These are phyloP conservation scores for Rhinolophus ferrumequinum DNA, from an alignment of 2,113 vertebrate species.

Conservation along the genomic window DNA sequence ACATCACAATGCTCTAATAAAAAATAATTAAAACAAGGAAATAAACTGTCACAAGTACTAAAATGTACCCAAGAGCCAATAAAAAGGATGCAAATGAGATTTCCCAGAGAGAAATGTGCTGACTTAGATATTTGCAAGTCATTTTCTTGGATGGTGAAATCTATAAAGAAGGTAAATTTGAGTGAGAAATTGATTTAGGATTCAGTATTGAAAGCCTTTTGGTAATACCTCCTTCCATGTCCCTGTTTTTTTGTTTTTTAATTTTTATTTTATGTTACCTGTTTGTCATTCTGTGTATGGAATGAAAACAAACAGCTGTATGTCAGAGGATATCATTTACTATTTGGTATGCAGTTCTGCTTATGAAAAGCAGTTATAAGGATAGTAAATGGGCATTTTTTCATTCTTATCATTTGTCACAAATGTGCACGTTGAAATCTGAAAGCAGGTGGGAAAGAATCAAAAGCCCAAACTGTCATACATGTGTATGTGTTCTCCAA, in stretches of 20 bases:
- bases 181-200: constrained; percentile 29
- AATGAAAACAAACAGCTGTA: constrained; percentile 26
- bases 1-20: constrained; percentile 62
- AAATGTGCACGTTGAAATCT: background rate
- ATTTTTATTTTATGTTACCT: background rate
- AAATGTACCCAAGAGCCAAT: constrained; percentile 44
- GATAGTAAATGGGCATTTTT: background rate
- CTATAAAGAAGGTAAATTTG: background rate
- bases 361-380: background rate
- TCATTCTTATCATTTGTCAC: constrained; percentile 14
- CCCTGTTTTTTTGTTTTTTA: background rate
- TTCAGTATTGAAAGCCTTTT: constrained; percentile 1
- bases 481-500: background rate
- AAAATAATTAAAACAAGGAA: constrained; percentile 77
- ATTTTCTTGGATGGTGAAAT: background rate
- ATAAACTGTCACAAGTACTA: constrained; percentile 45
- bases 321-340: background rate
- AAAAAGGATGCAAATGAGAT: constrained; percentile 40
- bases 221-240: background rate
- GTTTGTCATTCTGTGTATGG: constrained; percentile 13
- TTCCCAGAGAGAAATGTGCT: constrained; percentile 19
- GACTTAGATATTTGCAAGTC: background rate
- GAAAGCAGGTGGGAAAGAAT: background rate
- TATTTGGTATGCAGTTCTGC: background rate
- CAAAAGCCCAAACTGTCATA: background rate